Conservation (phyloP, 2,113 vertebrate genomes). For the Psettodes erumei region DNA sequence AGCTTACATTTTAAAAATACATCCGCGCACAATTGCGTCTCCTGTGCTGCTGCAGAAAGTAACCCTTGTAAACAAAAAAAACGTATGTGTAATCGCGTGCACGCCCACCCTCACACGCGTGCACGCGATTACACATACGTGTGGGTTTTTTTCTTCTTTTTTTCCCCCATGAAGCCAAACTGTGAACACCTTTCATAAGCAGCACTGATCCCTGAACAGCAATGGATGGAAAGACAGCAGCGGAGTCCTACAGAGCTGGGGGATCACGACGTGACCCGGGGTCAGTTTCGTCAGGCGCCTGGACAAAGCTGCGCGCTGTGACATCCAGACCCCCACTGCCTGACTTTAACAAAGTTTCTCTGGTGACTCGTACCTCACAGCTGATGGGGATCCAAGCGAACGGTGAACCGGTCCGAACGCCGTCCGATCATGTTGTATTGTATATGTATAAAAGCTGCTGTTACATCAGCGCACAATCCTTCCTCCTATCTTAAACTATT, state of each 20-base stretch:
- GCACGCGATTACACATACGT: neutral
- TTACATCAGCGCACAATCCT: too few relatives aligned
- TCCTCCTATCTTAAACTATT: too few relatives aligned
- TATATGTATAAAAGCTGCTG: too few relatives aligned
- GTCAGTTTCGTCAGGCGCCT: neutral
- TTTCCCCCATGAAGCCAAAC: constrained; percentile 28
- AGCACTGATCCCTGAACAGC: constrained; percentile 12
- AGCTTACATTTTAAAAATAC: neutral
- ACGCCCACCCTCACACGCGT: neutral
- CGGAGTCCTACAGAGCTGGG: constrained; percentile 37
- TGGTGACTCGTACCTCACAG: neutral
- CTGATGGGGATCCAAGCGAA: neutral
- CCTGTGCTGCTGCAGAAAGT: neutral
- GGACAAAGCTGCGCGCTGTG: neutral
- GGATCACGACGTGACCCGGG: constrained; percentile 4
- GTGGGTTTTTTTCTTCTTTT: constrained; percentile 4
- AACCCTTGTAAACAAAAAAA: neutral
- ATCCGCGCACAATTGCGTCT: neutral
- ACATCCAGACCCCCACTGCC: neutral
- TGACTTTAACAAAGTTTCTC: neutral
- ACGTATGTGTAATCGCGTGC: neutral
- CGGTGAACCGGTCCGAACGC: too few relatives aligned
- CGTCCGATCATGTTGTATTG: too few relatives aligned
- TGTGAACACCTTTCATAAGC: constrained; percentile 27
- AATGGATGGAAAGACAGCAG: constrained; percentile 25